Percentiles rank a stretch among this genome's conserved stretches.
Conservation (phyloP, 2,888 invertebrate genomes). For the Galerucella pusilla region DNA sequence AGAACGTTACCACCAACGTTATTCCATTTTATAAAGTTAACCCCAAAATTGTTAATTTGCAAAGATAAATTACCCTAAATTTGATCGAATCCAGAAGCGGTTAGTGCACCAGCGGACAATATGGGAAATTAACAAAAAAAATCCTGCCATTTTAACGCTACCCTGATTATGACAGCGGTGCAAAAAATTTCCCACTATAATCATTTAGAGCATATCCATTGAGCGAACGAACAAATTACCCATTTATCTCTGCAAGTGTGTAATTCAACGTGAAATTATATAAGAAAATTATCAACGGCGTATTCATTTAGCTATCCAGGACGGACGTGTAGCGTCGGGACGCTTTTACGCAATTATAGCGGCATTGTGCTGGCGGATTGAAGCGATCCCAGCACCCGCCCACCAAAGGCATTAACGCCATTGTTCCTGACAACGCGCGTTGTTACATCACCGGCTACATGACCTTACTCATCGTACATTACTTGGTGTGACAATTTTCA, state of each 20-base stretch:
- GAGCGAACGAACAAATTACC: conserved; percentile 29
- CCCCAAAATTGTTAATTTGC: not conserved
- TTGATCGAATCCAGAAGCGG: not conserved
- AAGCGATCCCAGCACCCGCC: conserved; percentile 35
- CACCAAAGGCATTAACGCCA: conserved; percentile 41
- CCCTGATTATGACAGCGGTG: not conserved
- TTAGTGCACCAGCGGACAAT: not conserved
- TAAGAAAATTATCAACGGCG: conserved; percentile 41
- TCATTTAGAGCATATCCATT: conserved; percentile 20
- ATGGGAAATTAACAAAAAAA: conserved; percentile 1
- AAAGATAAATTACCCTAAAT: conserved; percentile 3
- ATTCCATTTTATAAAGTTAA: no score
- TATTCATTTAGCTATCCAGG: conserved; percentile 39
- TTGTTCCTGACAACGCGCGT: conserved; percentile 37
- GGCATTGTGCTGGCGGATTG: conserved; percentile 33
- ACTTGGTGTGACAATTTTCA: conserved; percentile 14
- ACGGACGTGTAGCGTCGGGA: conserved; percentile 32
- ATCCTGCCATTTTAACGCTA: not conserved
- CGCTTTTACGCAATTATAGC: conserved; percentile 36
- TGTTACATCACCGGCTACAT: conserved; percentile 20
- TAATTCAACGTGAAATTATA: conserved; percentile 45
- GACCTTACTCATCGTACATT: conserved; percentile 18
- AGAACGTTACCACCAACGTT: no score
- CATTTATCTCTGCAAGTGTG: conserved; percentile 39
- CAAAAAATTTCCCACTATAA: conserved; percentile 12